Conservation (phyloP, 2,888 invertebrate genomes). For the Theodoxus fluviatilis region DNA sequence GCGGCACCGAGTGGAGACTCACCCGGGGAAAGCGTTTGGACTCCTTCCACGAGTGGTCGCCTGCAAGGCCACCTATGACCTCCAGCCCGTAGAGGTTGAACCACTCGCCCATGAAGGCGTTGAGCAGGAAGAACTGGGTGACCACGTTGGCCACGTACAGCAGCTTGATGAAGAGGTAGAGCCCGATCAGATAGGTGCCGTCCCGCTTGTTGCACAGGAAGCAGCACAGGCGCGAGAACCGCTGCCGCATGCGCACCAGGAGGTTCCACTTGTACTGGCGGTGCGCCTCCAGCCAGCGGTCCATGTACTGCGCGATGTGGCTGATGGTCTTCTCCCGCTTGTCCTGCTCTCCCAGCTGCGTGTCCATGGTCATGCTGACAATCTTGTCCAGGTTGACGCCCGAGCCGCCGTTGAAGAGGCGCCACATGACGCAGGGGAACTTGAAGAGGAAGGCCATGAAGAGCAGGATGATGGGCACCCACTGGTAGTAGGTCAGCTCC, state of each 20-base stretch:
- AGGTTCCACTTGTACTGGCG: conserved; percentile 51
- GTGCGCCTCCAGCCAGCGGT: conserved; percentile 54
- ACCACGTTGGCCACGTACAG: conserved; percentile 52
- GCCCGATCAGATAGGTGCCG: conserved; percentile 54
- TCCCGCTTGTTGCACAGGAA: conserved; percentile 54
- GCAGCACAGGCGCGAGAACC: conserved; percentile 44
- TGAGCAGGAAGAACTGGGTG: conserved; percentile 54
- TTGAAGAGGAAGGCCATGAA: conserved; percentile 68
- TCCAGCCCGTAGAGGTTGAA: conserved; percentile 54
- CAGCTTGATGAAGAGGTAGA: conserved; percentile 53
- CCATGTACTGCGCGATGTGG: conserved; percentile 51
- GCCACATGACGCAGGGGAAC: conserved; percentile 67
- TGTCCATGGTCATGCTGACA: conserved; percentile 46
- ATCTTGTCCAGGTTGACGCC: conserved; percentile 57
- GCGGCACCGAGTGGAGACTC: background rate
- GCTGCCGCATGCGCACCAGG: conserved; percentile 49
- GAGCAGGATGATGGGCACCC: conserved; percentile 67
- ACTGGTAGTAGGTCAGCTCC: conserved; percentile 59
- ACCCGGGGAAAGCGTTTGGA: conserved; percentile 47
- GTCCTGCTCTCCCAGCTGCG: conserved; percentile 47
- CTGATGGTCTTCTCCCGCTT: conserved; percentile 49
- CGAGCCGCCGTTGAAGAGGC: conserved; percentile 61
- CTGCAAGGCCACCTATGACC: conserved; percentile 45
- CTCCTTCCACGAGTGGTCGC: conserved; percentile 46
- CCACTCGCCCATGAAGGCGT: conserved; percentile 55